A percentile compares a stretch with the other conserved stretches of the same genome.
phyloP scores from a whole-genome alignment of 2,888 invertebrate species.

The Leptinotarsa haldemani region DNA sequence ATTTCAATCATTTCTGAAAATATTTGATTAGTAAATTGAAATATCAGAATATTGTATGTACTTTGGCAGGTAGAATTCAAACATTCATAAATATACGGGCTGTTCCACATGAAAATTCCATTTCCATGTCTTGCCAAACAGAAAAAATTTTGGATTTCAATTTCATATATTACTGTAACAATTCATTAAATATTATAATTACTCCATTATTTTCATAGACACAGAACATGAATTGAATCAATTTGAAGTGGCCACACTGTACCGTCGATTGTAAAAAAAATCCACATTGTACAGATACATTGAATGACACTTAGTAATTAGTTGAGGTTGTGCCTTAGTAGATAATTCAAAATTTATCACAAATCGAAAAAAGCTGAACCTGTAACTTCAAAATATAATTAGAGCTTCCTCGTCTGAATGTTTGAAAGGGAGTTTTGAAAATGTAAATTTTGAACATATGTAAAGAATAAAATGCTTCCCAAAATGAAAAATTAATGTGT shows the following conservation, averaged over 20 bases:
- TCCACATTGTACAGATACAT: conserved; percentile 3
- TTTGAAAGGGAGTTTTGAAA: conserved; percentile 54
- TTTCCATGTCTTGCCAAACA: no score
- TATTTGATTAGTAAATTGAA: no score
- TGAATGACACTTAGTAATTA: conserved; percentile 41
- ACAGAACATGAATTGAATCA: neutral
- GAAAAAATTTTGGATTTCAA: no score
- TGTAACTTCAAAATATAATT: conserved; percentile 48
- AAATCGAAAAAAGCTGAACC: conserved; percentile 33
- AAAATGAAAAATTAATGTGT: conserved; percentile 42
- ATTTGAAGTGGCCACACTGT: neutral
- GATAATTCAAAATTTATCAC: conserved; percentile 63
- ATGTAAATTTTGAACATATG: conserved; percentile 46
- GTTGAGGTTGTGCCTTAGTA: conserved; percentile 64
- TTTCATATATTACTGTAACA: no score
- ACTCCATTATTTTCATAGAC: neutral
- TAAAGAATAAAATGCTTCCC: conserved; percentile 49
- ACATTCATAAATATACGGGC: no score
- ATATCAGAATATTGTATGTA: no score
- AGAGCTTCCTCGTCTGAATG: conserved; percentile 59
- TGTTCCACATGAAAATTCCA: no score
- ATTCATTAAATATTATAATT: no score
- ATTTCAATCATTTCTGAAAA: no score
- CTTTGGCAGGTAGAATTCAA: no score
- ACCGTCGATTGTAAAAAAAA: conserved; percentile 5